Conservation (phyloP, 2,888 invertebrate genomes). For the Lithophane ornitopus region DNA sequence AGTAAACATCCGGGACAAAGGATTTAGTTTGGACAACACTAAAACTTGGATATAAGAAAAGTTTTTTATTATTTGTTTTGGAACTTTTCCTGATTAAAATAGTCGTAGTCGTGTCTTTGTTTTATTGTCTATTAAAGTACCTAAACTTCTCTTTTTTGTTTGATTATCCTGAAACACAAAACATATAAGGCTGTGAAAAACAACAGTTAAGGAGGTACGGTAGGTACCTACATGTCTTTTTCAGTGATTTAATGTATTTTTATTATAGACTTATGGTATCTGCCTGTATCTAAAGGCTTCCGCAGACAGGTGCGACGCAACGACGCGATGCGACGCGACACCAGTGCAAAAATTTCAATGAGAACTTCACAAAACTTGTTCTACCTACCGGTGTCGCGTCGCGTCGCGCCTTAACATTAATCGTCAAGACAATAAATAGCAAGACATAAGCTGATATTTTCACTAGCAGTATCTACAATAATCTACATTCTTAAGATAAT, state of each 20-base stretch:
- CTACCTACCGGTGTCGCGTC: too few relatives aligned
- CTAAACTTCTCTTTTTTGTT: neutral
- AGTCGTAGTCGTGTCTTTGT: conserved; percentile 15
- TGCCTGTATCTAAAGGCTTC: neutral
- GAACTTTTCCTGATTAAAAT: conserved; percentile 47
- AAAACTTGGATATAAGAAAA: conserved; percentile 53
- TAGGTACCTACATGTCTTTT: neutral
- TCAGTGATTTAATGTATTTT: neutral
- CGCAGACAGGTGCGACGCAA: too few relatives aligned
- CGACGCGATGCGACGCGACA: too few relatives aligned
- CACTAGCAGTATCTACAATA: neutral
- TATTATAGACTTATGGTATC: neutral
- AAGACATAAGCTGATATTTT: neutral
- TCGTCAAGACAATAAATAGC: neutral
- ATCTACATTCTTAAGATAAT: conserved; percentile 1
- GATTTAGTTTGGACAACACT: conserved; percentile 43
- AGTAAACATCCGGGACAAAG: conserved; percentile 41
- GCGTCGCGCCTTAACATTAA: neutral
- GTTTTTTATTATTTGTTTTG: conserved; percentile 57
- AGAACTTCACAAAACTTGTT: too few relatives aligned
- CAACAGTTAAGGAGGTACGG: neutral
- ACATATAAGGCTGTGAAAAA: neutral
- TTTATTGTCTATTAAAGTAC: conserved; percentile 29
- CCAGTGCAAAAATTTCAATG: too few relatives aligned
- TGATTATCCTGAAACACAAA: neutral